Base-by-base conservation (phyloP, 2,113 vertebrate species). In the Podocnemis expansa region DNA sequence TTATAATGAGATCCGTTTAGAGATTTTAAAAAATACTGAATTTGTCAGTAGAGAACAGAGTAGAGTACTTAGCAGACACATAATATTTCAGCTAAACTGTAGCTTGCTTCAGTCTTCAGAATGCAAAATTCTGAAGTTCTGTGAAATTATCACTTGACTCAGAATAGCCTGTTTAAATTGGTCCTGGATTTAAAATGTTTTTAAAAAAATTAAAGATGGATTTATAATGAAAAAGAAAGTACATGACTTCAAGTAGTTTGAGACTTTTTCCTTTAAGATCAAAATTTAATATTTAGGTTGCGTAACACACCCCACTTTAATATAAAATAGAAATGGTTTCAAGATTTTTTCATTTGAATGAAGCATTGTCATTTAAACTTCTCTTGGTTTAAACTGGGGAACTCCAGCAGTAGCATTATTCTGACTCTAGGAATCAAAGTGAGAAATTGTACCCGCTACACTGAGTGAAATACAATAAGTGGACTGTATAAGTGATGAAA, bases 351-450 rank as follows among this genome's bases (percentile, higher is more conserved):
- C n/a, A 38, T 21, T 38, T 70, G 1, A 34, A 11, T 34, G 13
- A 91, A 54, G 12, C 7, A 1, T 45, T 70, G 27, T n/a, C n/a
- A n/a, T n/a, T n/a, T n/a, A n/a, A n/a, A n/a, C n/a, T n/a, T n/a
- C n/a, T n/a, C n/a, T n/a, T n/a, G n/a, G n/a, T n/a, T n/a, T n/a
- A n/a, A n/a, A n/a, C n/a, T n/a, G n/a, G n/a, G n/a, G 49, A 3
- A 4, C 54, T 84, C 14, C 41, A 82, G 79, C 80, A 45, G 34
- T 29, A 80, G 52, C 70, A 63, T n/a, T 75, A 49, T 10, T 2
- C 24, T 55, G 0, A 0, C 55, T 8, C 45, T 29, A 43, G 49
- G 58, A 41, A 49, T 60, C 2, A 38, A 14, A 5, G 49, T 29
- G 31, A 52, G 54, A 83, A 56, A 45, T 24, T 89, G 31, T 84